Conservation (phyloP, 2,797 vertebrate genomes). For the Melanotaenia parkinsoni region DNA sequence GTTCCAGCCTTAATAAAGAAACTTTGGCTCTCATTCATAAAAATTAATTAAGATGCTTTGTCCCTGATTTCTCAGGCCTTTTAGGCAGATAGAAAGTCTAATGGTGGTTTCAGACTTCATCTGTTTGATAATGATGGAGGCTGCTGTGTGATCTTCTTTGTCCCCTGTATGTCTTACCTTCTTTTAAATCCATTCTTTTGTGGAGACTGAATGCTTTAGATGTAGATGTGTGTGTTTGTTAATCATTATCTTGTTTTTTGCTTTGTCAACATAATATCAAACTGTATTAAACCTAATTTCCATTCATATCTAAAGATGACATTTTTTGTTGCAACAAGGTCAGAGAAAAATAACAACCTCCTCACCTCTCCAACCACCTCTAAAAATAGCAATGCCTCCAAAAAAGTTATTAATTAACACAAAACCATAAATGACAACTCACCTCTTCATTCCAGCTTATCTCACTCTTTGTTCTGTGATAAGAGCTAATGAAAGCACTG, state of each 20-base stretch:
- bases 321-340: no score
- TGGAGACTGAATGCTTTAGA: neutral
- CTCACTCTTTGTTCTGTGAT: slow-evolving; percentile 39
- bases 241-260: neutral
- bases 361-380: neutral
- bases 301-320: neutral
- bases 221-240: neutral
- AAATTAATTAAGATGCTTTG: neutral
- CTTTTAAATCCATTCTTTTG: neutral
- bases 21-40: neutral
- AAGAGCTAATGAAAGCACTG: slow-evolving; percentile 13
- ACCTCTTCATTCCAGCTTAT: slow-evolving; percentile 41
- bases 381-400: neutral
- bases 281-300: neutral
- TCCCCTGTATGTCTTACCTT: neutral
- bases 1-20: neutral
- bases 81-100: neutral
- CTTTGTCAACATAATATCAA: neutral
- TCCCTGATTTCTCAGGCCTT: neutral
- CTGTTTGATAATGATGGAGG: neutral
- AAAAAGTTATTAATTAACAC: slow-evolving; percentile 37
- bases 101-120: neutral
- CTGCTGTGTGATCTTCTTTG: neutral
- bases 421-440: slow-evolving; percentile 2
- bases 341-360: no score